Conservation (phyloP, 2,113 vertebrate species). For the Dolichotis patagonum region DNA sequence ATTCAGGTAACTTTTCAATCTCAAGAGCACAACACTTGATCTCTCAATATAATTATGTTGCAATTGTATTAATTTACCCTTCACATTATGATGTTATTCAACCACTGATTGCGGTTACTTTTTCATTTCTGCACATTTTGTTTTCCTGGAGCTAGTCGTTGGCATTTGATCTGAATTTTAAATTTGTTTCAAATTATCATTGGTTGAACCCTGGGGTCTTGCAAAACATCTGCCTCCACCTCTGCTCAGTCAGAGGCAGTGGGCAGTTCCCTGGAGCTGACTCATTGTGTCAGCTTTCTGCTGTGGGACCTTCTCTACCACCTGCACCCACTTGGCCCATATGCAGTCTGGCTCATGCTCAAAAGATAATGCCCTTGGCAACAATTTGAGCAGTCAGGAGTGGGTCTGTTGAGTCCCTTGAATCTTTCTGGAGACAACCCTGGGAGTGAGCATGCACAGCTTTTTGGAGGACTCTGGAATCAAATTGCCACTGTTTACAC, state of each 20-base stretch:
- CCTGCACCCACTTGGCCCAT: neutral
- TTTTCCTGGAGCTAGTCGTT: neutral
- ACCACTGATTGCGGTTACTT: neutral
- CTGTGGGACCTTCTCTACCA: neutral
- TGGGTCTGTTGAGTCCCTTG: neutral
- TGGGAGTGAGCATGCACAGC: neutral
- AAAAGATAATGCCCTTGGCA: neutral
- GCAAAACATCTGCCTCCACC: neutral
- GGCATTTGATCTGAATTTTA: neutral
- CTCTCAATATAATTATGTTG: neutral
- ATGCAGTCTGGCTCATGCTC: neutral
- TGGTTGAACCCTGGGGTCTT: neutral
- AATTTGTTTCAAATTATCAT: neutral
- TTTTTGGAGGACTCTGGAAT: neutral
- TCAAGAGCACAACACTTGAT: neutral
- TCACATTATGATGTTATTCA: neutral
- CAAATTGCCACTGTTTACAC: neutral
- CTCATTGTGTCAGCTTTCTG: neutral
- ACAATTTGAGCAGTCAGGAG: neutral
- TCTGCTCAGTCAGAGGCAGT: neutral
- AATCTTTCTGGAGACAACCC: neutral
- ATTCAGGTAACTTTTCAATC: neutral
- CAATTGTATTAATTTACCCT: neutral
- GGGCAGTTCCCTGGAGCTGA: neutral
- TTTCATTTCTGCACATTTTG: neutral